These are phyloP conservation scores for Samia ricini DNA, from an alignment of 1,140 invertebrate species.

Conservation along the genomic window DNA sequence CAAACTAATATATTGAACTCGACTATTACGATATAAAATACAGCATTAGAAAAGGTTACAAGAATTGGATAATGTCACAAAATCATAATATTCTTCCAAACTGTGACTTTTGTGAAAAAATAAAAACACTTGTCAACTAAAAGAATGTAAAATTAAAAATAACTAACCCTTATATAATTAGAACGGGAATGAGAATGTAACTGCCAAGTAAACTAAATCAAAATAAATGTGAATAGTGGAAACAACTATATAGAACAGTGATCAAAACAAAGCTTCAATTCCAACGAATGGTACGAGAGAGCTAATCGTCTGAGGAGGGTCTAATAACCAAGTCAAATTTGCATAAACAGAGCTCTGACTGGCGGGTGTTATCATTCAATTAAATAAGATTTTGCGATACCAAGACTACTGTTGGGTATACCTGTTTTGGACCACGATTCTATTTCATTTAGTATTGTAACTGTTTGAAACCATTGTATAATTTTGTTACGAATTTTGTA, in stretches of 20 bases:
- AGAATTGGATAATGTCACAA: too few relatives aligned
- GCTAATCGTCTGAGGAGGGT: slow-evolving; percentile 55
- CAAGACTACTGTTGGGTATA: slow-evolving; percentile 38
- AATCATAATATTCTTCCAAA: too few relatives aligned
- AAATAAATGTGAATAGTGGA: slow-evolving; percentile 3
- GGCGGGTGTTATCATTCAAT: slow-evolving; percentile 74
- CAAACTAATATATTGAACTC: too few relatives aligned
- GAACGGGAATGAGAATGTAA: not conserved
- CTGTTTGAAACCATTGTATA: not conserved
- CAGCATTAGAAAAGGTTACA: too few relatives aligned
- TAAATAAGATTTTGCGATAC: slow-evolving; percentile 68
- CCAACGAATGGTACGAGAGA: slow-evolving; percentile 17
- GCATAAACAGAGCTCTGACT: slow-evolving; percentile 67
- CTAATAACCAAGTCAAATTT: slow-evolving; percentile 68
- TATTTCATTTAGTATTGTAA: slow-evolving; percentile 11
- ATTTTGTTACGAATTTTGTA: not conserved
- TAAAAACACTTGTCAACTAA: too few relatives aligned
- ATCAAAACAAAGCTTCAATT: slow-evolving; percentile 34
- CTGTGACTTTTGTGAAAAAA: too few relatives aligned
- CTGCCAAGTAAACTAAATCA: not conserved
- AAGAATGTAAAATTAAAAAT: too few relatives aligned
- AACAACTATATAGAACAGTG: slow-evolving; percentile 26
- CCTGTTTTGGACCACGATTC: slow-evolving; percentile 29
- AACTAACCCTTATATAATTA: too few relatives aligned
- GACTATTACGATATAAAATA: too few relatives aligned